Evolutionary conservation across 2,797 vertebrate species (phyloP), one percentile per base, ranked within the genome.

Genomic region (Phoebastria nigripes): DNA sequence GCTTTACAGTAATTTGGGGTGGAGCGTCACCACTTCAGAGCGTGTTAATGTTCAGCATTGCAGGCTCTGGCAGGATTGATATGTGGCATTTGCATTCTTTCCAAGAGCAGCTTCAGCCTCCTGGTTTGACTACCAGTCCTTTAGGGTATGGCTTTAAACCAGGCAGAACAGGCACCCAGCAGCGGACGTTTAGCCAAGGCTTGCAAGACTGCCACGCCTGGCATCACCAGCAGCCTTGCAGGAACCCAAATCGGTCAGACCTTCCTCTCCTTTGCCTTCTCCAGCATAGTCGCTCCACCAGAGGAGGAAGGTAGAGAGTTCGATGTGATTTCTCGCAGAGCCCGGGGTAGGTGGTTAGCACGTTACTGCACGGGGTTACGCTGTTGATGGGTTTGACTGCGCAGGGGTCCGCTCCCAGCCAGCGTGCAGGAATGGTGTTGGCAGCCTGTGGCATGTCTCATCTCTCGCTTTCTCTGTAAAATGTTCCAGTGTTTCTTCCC

Each of bases 351-450:
- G 25, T 8, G 83, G 39, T 49, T 20, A 15, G 16, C 37, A 0
- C 58, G 10, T 11, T 0, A 0, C 66, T 9, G 5, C 66, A 0
- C 5, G 5, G 5, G 35, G 67, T 42, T 24, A 1, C 11, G 1
- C 42, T 2, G 37, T 4, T 4, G 62, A 3, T 9, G 69, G 84
- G 2, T 41, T 41, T 41, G 26, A 1, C 26, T 4, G 25, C 1
- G 1, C 12, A 0, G 39, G 47, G 51, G 12, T 42, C 31, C 0
- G 2, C 77, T 63, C 21, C 0, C 12, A 6, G 39, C n/a, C 49
- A 0, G 24, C 10, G 6, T 3, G 47, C 66, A 14, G 73, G 18
- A 22, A 3, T 2, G 8, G 41, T 3, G n/a, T 1, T 2, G 3
- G 62, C 72, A 35, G 58, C 78, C 51, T 28, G 0, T 15, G 49